These are phyloP conservation scores for Scaptomyza parva DNA, from an alignment of 2,888 invertebrate genomes.

Conservation along the genomic window DNA sequence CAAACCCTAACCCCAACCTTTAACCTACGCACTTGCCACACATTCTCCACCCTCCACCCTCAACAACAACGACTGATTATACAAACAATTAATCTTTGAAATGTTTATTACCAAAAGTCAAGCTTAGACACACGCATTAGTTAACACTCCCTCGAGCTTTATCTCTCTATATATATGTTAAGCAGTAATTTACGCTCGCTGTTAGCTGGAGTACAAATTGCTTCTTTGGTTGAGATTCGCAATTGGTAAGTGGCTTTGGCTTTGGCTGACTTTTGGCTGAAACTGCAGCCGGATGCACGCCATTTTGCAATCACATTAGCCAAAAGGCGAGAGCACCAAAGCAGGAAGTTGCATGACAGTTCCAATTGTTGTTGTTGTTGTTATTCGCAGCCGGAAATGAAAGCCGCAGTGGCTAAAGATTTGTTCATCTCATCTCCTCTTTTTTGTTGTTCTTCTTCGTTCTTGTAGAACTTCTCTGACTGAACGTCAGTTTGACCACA, in stretches of 20 bases:
- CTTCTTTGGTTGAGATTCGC: conserved; percentile 43
- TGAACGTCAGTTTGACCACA: conserved; percentile 57
- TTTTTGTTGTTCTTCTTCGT: background rate
- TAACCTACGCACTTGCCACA: no score
- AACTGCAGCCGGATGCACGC: conserved; percentile 60
- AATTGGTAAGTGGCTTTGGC: conserved; percentile 56
- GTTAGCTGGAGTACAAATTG: conserved; percentile 55
- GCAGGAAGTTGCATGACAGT: conserved; percentile 61
- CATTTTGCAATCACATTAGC: conserved; percentile 77
- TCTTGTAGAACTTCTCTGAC: conserved; percentile 35
- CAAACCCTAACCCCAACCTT: background rate
- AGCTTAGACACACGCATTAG: conserved; percentile 36
- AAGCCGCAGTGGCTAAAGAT: conserved; percentile 40
- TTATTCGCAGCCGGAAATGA: conserved; percentile 61
- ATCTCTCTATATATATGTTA: background rate
- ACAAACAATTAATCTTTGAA: conserved; percentile 72
- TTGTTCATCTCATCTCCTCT: background rate
- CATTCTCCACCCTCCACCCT: background rate
- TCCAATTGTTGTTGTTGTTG: conserved; percentile 26
- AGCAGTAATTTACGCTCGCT: conserved; percentile 21
- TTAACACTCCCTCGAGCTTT: conserved; percentile 42
- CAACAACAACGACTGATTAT: conserved; percentile 57
- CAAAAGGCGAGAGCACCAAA: conserved; percentile 29
- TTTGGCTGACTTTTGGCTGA: conserved; percentile 13
- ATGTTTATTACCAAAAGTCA: conserved; percentile 61